Evolutionary conservation across 2,888 invertebrate species (phyloP).

Genomic region (Colostygia pectinataria): DNA sequence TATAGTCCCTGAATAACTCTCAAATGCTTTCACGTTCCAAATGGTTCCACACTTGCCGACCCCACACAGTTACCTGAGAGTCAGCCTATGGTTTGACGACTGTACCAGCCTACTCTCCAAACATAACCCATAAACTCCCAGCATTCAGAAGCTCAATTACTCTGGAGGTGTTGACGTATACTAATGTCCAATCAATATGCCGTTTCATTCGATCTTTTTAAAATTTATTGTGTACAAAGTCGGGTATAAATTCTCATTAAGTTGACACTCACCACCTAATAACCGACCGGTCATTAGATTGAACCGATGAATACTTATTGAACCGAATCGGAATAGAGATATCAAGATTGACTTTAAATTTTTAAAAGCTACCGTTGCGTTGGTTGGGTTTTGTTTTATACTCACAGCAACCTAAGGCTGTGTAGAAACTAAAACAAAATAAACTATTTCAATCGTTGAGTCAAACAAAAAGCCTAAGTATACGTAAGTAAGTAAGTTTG

Average conservation of each 20-base stretch:
- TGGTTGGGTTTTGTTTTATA: constrained; percentile 1
- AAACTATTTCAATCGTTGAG: too few species aligned
- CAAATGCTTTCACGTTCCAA: constrained; percentile 53
- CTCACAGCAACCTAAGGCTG: constrained; percentile 4
- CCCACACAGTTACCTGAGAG: neutral
- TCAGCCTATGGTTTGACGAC: neutral
- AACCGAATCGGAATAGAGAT: constrained; percentile 36
- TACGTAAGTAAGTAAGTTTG: too few species aligned
- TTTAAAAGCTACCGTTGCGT: constrained; percentile 23
- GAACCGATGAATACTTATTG: constrained; percentile 69
- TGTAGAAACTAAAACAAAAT: neutral
- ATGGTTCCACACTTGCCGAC: constrained; percentile 1
- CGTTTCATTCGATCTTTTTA: constrained; percentile 67
- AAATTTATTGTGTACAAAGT: constrained; percentile 73
- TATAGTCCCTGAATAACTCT: constrained; percentile 51
- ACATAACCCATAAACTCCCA: neutral
- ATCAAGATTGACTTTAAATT: constrained; percentile 39
- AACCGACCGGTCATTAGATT: constrained; percentile 72
- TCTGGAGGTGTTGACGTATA: constrained; percentile 65
- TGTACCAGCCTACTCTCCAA: neutral
- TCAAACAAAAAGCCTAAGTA: too few species aligned
- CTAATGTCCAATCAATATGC: constrained; percentile 81
- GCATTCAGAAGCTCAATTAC: constrained; percentile 1
- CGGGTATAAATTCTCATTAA: constrained; percentile 79
- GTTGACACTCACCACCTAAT: constrained; percentile 73